Evolutionary conservation across 2,888 invertebrate genomes (phyloP).

Genomic region (Caenorhabditis sp.): DNA sequence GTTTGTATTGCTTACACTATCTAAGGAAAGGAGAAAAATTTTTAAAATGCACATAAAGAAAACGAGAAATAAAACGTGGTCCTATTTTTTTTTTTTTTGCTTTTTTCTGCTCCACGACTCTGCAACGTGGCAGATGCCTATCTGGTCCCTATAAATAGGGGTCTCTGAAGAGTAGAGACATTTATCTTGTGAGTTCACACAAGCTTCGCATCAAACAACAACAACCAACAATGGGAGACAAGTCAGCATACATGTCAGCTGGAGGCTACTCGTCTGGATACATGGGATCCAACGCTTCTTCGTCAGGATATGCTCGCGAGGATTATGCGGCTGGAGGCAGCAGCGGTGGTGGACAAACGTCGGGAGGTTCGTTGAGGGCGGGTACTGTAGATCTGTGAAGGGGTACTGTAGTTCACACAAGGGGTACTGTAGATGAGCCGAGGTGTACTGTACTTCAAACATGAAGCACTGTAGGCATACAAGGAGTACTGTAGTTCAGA

Average conservation of each 20-base stretch:
- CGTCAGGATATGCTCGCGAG: conserved; percentile 33
- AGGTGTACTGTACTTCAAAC: too few species aligned
- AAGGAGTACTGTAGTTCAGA: too few species aligned
- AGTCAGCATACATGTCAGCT: conserved; percentile 38
- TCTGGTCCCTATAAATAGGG: neutral
- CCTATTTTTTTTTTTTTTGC: too few species aligned
- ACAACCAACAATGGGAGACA: conserved; percentile 32
- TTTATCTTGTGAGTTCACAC: too few species aligned
- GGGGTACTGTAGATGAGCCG: too few species aligned
- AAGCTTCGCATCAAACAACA: conserved; percentile 5
- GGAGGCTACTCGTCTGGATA: conserved; percentile 36
- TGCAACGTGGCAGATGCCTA: neutral
- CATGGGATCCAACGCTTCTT: conserved; percentile 37
- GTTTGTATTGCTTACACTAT: too few species aligned
- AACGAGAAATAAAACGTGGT: too few species aligned
- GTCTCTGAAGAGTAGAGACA: neutral
- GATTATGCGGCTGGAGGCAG: conserved; percentile 29
- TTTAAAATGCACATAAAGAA: too few species aligned
- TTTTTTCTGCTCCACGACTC: too few species aligned
- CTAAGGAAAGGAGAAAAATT: too few species aligned
- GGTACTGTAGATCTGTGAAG: neutral
- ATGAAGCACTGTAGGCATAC: too few species aligned
- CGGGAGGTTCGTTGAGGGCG: neutral
- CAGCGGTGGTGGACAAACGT: conserved; percentile 6
- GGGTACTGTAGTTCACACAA: neutral